phyloP scores from a whole-genome alignment of 2,113 vertebrate genomes.

The Nipponia nippon region DNA sequence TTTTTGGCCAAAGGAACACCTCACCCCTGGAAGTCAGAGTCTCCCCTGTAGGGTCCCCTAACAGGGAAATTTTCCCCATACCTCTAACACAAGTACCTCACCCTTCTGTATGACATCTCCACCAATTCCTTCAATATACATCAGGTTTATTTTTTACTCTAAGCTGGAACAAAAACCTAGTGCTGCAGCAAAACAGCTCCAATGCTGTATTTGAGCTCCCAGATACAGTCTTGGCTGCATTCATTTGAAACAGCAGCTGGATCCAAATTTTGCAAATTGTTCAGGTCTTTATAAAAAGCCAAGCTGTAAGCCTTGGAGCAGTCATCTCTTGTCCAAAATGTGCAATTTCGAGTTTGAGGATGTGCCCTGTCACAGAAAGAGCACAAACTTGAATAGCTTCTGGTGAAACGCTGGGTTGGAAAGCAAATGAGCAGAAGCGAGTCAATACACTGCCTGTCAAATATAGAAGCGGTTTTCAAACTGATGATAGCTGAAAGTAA shows the following conservation, averaged over 20 bases:
- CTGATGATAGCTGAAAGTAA: background rate
- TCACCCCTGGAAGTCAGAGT: background rate
- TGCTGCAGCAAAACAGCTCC: background rate
- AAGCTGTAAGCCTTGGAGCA: background rate
- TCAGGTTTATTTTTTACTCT: background rate
- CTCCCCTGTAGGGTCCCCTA: background rate
- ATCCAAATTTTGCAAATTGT: background rate
- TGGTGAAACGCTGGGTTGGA: background rate
- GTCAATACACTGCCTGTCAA: background rate
- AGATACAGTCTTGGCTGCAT: background rate
- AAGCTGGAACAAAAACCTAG: background rate
- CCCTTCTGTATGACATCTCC: background rate
- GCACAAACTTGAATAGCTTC: background rate
- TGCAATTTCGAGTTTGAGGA: background rate
- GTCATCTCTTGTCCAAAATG: background rate
- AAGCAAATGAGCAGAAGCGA: background rate
- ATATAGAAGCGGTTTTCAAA: background rate
- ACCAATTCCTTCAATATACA: background rate
- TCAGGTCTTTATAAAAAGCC: background rate
- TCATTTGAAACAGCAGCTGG: background rate
- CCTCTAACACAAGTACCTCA: background rate
- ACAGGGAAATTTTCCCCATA: background rate
- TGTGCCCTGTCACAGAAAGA: background rate
- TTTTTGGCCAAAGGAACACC: background rate
- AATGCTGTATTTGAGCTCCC: background rate